phyloP scores from a whole-genome alignment of 2,888 invertebrate genomes.

The Hypolimnas misippus region DNA sequence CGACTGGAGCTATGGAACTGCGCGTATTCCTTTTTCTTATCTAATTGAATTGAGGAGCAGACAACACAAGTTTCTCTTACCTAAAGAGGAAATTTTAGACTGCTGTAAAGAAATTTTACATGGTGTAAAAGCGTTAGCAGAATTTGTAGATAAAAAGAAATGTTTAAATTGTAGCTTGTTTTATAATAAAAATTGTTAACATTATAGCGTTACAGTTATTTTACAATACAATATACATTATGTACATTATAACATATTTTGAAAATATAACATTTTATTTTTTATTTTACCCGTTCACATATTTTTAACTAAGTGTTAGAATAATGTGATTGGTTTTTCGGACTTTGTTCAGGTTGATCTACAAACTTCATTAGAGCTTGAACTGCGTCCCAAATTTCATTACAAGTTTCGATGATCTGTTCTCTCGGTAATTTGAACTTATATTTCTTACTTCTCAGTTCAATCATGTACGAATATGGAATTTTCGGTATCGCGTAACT shows the following conservation, averaged over 20 bases:
- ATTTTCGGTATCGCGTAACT: constrained; percentile 74
- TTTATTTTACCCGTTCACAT: neutral
- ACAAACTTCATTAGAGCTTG: constrained; percentile 67
- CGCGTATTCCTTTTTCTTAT: constrained; percentile 73
- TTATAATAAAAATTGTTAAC: constrained; percentile 39
- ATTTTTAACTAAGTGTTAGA: too few relatives aligned
- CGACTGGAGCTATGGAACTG: constrained; percentile 77
- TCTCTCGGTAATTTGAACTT: constrained; percentile 68
- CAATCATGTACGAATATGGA: constrained; percentile 76
- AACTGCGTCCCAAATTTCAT: constrained; percentile 68
- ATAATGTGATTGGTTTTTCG: neutral
- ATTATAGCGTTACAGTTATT: neutral
- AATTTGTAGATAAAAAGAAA: constrained; percentile 65
- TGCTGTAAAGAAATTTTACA: constrained; percentile 67
- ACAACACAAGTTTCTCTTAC: constrained; percentile 64
- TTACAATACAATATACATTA: constrained; percentile 12
- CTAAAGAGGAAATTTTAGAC: constrained; percentile 65
- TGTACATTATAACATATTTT: neutral
- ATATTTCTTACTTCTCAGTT: constrained; percentile 66
- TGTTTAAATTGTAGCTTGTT: constrained; percentile 57
- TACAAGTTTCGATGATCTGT: constrained; percentile 67
- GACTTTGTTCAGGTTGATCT: constrained; percentile 46
- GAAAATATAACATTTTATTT: neutral
- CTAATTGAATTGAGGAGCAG: constrained; percentile 72
- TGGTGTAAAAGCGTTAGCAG: constrained; percentile 62